Conservation (phyloP, 2,113 vertebrate species). For the Puffinus mauretanicus region DNA sequence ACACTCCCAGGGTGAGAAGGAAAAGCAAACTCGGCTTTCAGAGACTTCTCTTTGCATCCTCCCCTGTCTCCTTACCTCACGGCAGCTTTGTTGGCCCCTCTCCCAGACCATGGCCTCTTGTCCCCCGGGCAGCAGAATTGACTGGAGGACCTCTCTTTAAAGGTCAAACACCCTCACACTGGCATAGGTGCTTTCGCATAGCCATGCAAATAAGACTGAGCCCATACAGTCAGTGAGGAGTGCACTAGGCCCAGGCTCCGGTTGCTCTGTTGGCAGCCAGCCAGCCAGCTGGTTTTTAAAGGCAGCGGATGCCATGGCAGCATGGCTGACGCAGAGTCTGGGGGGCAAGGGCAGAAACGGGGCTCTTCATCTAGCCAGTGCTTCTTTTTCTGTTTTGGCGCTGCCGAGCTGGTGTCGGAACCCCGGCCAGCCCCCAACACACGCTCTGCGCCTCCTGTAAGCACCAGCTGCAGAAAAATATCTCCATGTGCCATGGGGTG, state of each 20-base stretch:
- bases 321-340: not conserved
- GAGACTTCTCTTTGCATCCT: not conserved
- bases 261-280: not conserved
- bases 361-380: not conserved
- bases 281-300: not conserved
- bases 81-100: not conserved
- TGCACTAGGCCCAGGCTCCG: not conserved
- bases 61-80: accelerated
- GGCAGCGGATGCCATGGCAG: not conserved
- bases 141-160: not conserved
- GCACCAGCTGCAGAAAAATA: not conserved
- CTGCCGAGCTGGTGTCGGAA: not conserved
- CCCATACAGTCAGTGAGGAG: not conserved
- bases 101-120: not conserved
- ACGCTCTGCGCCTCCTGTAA: accelerated
- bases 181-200: not conserved
- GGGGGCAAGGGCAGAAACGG: accelerated
- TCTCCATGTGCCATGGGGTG: not conserved
- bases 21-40: not conserved
- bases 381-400: not conserved
- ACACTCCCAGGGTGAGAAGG: not conserved
- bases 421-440: not conserved
- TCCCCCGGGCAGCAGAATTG: not conserved
- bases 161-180: not conserved
- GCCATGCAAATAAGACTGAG: not conserved